Conservation (phyloP, 1,140 invertebrate genomes). For the Eulimnadia texana region DNA sequence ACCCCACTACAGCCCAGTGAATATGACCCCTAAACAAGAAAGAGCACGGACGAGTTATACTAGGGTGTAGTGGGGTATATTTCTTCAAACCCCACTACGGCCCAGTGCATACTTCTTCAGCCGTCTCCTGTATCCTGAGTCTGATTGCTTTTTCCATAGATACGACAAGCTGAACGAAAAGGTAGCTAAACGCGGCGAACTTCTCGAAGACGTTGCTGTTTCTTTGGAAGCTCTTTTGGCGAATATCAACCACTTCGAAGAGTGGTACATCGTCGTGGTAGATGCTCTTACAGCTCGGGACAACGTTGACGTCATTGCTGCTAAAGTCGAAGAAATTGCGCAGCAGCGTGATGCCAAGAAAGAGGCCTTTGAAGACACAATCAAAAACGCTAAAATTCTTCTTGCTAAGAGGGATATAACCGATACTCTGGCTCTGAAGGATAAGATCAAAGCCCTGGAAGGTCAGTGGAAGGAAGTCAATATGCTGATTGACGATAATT, state of each 20-base stretch:
- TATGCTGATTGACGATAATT: conserved; percentile 58
- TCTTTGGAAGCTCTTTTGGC: conserved; percentile 55
- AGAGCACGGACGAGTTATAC: no score
- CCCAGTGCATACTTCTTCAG: no score
- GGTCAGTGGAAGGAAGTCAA: conserved; percentile 74
- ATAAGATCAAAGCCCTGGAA: conserved; percentile 73
- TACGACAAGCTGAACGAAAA: conserved; percentile 74
- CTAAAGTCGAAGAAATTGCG: conserved; percentile 40
- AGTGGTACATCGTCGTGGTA: conserved; percentile 48
- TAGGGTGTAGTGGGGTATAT: no score
- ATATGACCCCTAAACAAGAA: no score
- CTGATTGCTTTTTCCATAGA: conserved; percentile 33
- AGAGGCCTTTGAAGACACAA: conserved; percentile 54
- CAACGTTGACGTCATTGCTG: conserved; percentile 49
- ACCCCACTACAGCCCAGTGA: no score
- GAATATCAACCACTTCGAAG: conserved; percentile 48
- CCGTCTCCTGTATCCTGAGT: background rate
- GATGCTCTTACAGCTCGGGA: conserved; percentile 61
- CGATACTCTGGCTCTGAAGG: conserved; percentile 66
- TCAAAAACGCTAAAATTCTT: conserved; percentile 63
- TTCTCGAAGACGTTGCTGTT: conserved; percentile 62
- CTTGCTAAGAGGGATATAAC: conserved; percentile 79
- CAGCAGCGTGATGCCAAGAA: conserved; percentile 39
- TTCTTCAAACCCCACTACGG: no score
- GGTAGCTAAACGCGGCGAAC: conserved; percentile 56